Evolutionary conservation across 2,888 invertebrate genomes (phyloP).

Genomic region (Colletes collaris): DNA sequence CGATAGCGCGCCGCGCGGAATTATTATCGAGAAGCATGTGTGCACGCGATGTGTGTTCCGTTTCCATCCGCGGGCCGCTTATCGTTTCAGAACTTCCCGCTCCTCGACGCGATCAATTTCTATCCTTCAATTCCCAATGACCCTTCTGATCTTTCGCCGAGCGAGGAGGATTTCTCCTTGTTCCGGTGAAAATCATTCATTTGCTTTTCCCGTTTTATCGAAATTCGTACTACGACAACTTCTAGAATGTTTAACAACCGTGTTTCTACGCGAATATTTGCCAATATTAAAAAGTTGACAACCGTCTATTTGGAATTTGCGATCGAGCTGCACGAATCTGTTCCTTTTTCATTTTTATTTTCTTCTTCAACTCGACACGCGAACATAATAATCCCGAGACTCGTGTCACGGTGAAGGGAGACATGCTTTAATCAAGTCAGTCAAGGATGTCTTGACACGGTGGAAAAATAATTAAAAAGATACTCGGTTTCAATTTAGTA

Average conservation of each 20-base stretch:
- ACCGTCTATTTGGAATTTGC: background rate
- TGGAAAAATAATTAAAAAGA: background rate
- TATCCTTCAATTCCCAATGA: slow-evolving; percentile 2
- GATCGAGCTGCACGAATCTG: no score
- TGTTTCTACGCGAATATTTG: no score
- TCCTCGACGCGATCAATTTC: slow-evolving; percentile 10
- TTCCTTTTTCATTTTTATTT: no score
- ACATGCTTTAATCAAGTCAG: background rate
- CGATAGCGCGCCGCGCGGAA: background rate
- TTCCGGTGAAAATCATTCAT: no score
- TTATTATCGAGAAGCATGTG: slow-evolving; percentile 19
- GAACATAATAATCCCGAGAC: background rate
- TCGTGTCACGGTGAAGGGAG: background rate
- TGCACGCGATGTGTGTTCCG: slow-evolving; percentile 8
- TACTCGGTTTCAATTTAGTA: background rate
- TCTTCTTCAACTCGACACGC: background rate
- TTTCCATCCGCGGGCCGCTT: slow-evolving; percentile 1
- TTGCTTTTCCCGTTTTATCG: no score
- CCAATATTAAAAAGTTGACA: no score
- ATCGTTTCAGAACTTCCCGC: slow-evolving; percentile 16
- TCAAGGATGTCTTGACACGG: background rate
- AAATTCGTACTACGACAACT: no score
- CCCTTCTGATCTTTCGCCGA: background rate
- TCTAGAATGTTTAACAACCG: no score
- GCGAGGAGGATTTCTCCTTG: no score